Percentiles rank a stretch among this genome's conserved stretches.
Evolutionary conservation across 2,888 invertebrate genomes (phyloP).

Genomic region (Dascillus cervinus): DNA sequence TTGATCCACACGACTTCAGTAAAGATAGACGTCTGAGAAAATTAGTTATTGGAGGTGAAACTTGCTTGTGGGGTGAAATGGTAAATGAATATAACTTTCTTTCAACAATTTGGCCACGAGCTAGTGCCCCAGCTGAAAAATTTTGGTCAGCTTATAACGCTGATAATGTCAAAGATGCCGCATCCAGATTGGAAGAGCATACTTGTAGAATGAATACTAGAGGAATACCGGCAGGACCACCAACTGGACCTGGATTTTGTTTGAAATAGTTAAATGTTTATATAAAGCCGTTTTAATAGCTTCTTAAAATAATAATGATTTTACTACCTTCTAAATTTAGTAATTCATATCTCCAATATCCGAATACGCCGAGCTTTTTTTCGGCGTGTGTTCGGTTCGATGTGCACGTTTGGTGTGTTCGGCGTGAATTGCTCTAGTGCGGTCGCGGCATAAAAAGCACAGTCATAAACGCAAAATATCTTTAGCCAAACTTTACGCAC

Average conservation of each 20-base stretch:
- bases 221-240: constrained; percentile 61
- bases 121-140: constrained; percentile 77
- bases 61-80: constrained; percentile 88
- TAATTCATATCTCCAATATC: too few relatives aligned
- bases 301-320: too few relatives aligned
- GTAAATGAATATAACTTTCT: constrained; percentile 61
- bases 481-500: too few relatives aligned
- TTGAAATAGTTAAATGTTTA: too few relatives aligned
- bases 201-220: constrained; percentile 62
- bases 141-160: constrained; percentile 58
- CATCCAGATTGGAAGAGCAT: constrained; percentile 61
- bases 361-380: too few relatives aligned
- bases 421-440: too few relatives aligned
- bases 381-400: too few relatives aligned
- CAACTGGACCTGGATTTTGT: constrained; percentile 63
- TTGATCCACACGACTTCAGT: constrained; percentile 55
- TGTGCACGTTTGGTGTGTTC: too few relatives aligned
- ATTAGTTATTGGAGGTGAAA: constrained; percentile 80
- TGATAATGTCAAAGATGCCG: constrained; percentile 40
- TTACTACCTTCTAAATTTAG: too few relatives aligned
- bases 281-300: too few relatives aligned
- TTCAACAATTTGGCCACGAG: constrained; percentile 73
- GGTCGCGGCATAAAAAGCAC: too few relatives aligned
- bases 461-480: too few relatives aligned
- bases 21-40: constrained; percentile 47